phyloP scores from a whole-genome alignment of 2,113 vertebrate genomes.

The Haplotaxodon microlepis region DNA sequence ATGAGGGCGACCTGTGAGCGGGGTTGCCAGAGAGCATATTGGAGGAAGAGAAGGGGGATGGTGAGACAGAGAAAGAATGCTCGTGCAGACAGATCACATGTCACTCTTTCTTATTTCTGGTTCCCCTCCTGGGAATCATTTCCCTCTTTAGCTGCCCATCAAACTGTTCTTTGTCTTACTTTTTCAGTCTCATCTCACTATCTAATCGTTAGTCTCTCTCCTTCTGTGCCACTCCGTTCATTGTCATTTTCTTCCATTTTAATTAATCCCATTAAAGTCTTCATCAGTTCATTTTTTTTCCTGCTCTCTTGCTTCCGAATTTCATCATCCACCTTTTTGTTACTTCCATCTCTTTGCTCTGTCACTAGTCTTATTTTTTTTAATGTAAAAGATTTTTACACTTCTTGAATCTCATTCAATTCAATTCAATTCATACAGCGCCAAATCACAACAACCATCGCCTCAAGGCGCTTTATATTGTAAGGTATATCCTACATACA shows the following conservation, averaged over 20 bases:
- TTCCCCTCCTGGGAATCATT: background rate
- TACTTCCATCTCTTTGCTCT: background rate
- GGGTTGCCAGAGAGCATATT: background rate
- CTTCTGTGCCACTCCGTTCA: background rate
- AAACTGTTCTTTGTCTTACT: conserved; percentile 4
- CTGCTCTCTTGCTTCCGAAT: background rate
- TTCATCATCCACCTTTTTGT: background rate
- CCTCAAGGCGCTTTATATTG: background rate
- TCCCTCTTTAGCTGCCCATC: background rate
- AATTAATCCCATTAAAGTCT: background rate
- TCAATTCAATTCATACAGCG: background rate
- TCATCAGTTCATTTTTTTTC: background rate
- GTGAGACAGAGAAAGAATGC: background rate
- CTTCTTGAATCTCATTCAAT: background rate
- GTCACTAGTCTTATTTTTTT: background rate
- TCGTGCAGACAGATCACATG: background rate
- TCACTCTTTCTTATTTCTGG: background rate
- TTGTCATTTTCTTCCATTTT: background rate
- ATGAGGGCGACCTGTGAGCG: background rate
- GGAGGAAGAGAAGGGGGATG: background rate
- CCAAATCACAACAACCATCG: background rate
- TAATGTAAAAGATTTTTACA: background rate
- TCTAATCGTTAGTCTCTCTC: background rate
- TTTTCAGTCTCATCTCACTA: background rate
- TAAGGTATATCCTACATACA: background rate